Base-by-base conservation (phyloP, 2,797 vertebrate genomes). In the Bucorvus abyssinicus region DNA sequence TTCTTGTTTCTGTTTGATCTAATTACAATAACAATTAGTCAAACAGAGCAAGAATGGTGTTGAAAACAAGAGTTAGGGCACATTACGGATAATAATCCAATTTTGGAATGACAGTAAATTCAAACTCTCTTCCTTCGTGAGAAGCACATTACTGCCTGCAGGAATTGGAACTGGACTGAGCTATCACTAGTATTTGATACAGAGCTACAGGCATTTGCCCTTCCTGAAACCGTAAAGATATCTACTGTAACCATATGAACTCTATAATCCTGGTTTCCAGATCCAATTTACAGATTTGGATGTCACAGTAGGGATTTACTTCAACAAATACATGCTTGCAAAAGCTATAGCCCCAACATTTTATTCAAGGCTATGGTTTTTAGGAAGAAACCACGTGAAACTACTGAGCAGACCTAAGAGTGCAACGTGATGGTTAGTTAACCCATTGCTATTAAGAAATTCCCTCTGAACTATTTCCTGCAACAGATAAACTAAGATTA, bases 191-290 rank as follows among this genome's bases (percentile, higher is more conserved):
- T 67, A 97, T 94, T 89, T 90, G 87, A 96, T 95, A 95, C 64
- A 82, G 79, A 84, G 82, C 80, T 84, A 56, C 64, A 95, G 93
- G 90, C 95, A 96, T 94, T 93, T 96, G 94, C 91, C 96, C 96
- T 97, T 97, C 96, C 92, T 96, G 93, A 93, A 96, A 94, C 90
- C 95, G 91, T 79, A 93, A 97, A 95, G 94, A 91, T 76, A 95
- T 59, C 47, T 69, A 69, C 85, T 87, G 89, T 80, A 97, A 95
- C 85, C 88, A 79, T 79, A 92, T 76, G 90, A 91, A 92, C 91
- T 93, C 86, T 82, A 57, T 93, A 95, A 89, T 75, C 84, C 81
- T 83, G 56, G 49, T 94, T 96, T 96, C 90, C 92, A 96, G 90
- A 68, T 96, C 76, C 57, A 90, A 87, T 90, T 96, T 86, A 92